phyloP scores from a whole-genome alignment of 1,140 invertebrate species.

The Drosophila guanche region DNA sequence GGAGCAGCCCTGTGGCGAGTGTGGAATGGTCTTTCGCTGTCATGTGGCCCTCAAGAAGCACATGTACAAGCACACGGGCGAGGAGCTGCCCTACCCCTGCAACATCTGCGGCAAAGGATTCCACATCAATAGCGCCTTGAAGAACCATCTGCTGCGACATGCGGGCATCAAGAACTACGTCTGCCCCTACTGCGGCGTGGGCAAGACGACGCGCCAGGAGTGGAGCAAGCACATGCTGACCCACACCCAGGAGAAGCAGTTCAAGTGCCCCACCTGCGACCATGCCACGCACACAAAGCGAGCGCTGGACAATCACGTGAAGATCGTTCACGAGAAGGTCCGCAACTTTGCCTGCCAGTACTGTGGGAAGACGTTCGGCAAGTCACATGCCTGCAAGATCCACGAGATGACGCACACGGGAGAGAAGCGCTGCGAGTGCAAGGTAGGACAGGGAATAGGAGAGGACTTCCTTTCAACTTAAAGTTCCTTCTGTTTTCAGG shows the following conservation, averaged over 20 bases:
- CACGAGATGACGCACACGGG: constrained; percentile 84
- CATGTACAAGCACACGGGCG: constrained; percentile 85
- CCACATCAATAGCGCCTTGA: constrained; percentile 71
- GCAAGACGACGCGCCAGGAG: constrained; percentile 76
- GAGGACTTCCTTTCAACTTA: not conserved
- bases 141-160: constrained; percentile 77
- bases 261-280: constrained; percentile 71
- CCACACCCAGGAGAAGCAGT: constrained; percentile 79
- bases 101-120: constrained; percentile 85
- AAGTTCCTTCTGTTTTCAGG: constrained; percentile 2
- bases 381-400: constrained; percentile 79
- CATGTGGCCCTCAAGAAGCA: constrained; percentile 83
- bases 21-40: constrained; percentile 71
- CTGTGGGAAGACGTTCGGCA: constrained; percentile 79
- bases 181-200: constrained; percentile 80
- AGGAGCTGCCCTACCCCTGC: constrained; percentile 85
- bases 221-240: constrained; percentile 79
- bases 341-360: constrained; percentile 76
- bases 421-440: constrained; percentile 83
- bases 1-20: constrained; percentile 65
- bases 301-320: constrained; percentile 70
- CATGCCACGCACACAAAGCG: constrained; percentile 77
- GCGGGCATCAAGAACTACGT: constrained; percentile 81
- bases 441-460: constrained; percentile 34
- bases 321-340: constrained; percentile 79